phyloP scores from a whole-genome alignment of 2,797 vertebrate species.

The Takifugu rubripes region DNA sequence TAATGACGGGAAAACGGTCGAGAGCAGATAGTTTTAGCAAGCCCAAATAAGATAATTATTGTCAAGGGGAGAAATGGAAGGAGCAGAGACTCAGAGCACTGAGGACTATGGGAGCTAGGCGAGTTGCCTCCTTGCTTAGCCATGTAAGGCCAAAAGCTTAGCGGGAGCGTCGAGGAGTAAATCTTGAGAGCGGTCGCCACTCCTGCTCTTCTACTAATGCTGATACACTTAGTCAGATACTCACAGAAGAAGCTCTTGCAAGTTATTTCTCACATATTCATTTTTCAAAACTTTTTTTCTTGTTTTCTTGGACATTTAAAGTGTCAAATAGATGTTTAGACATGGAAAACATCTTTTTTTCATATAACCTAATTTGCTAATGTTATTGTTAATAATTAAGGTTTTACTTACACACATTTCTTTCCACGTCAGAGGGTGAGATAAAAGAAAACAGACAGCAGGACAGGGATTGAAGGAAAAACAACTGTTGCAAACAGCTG shows the following conservation, averaged over 20 bases:
- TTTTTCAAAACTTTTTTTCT: not conserved
- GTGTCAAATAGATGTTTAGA: no score
- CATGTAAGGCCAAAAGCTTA: slow-evolving; percentile 75
- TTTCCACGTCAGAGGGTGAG: slow-evolving; percentile 16
- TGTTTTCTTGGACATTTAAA: slow-evolving; percentile 3
- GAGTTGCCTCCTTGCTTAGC: slow-evolving; percentile 44
- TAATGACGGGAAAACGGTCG: no score
- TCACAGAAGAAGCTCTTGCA: slow-evolving; percentile 16
- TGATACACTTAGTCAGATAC: slow-evolving; percentile 16
- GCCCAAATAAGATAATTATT: slow-evolving; percentile 44
- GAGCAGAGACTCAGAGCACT: slow-evolving; percentile 32
- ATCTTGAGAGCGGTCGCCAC: slow-evolving; percentile 53
- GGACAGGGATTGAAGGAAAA: slow-evolving; percentile 40
- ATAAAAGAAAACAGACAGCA: slow-evolving; percentile 30
- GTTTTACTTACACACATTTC: not conserved
- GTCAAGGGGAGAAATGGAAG: slow-evolving; percentile 42
- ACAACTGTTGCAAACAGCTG: slow-evolving; percentile 61
- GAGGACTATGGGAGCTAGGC: slow-evolving; percentile 46
- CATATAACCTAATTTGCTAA: slow-evolving; percentile 1
- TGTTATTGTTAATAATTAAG: slow-evolving; percentile 14
- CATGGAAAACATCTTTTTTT: no score
- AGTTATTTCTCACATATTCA: slow-evolving; percentile 4
- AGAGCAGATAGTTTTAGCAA: slow-evolving; percentile 17
- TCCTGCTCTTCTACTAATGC: slow-evolving; percentile 34
- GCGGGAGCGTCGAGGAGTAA: slow-evolving; percentile 38